Percentiles rank a stretch among this genome's conserved stretches.
Conservation (phyloP, 2,888 invertebrate genomes). For the Lithophane semibrunnea region DNA sequence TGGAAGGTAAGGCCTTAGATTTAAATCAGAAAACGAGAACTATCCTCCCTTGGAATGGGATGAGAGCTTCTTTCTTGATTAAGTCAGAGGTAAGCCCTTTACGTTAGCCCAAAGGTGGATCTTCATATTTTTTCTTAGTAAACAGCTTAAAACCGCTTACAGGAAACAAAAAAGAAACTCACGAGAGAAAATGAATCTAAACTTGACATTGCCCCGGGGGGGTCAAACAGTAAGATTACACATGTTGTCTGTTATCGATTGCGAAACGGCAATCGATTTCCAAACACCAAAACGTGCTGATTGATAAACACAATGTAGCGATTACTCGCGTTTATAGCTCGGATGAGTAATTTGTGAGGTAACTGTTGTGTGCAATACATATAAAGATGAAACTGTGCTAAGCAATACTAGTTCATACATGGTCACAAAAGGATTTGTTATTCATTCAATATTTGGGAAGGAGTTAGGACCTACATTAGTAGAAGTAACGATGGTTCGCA, state of each 20-base stretch:
- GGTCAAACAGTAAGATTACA: slow-evolving; percentile 60
- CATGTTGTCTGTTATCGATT: slow-evolving; percentile 58
- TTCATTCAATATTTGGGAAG: not conserved
- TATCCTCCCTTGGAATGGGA: too few relatives aligned
- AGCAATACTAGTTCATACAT: not conserved
- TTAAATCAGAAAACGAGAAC: too few relatives aligned
- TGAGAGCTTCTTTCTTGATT: too few relatives aligned
- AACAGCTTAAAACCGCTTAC: not conserved
- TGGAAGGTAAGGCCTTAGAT: too few relatives aligned
- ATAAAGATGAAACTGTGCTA: not conserved
- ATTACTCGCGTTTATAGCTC: slow-evolving; percentile 38
- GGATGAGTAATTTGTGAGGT: slow-evolving; percentile 39
- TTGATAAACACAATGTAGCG: slow-evolving; percentile 59
- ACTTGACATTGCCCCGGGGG: slow-evolving; percentile 72
- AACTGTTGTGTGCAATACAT: slow-evolving; percentile 7
- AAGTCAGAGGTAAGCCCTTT: too few relatives aligned
- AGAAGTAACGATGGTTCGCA: not conserved
- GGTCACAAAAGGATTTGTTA: not conserved
- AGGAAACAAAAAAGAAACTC: slow-evolving; percentile 3
- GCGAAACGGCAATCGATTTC: slow-evolving; percentile 59
- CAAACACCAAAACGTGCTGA: slow-evolving; percentile 58
- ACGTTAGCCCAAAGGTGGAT: too few relatives aligned
- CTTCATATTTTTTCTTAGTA: too few relatives aligned
- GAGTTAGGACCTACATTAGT: not conserved
- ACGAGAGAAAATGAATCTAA: slow-evolving; percentile 51